Base-by-base conservation (phyloP, 2,888 invertebrate genomes). In the Galerucella calmariensis region DNA sequence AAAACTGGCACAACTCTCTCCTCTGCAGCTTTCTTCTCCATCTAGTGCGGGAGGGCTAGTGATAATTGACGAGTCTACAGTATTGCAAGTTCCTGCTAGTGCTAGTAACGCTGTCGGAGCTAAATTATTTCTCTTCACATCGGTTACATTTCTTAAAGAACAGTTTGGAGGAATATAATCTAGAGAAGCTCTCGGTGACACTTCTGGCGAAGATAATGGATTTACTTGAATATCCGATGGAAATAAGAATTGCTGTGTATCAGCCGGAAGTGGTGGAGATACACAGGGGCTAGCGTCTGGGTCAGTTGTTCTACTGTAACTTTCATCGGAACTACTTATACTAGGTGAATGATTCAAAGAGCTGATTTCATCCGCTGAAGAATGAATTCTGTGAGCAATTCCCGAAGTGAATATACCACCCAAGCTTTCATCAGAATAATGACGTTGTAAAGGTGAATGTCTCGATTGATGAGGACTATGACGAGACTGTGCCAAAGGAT, bases 311-410 rank as follows among this genome's bases (percentile, higher is more conserved):
- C 94, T 91, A 59, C 94, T 94, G 84, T 94, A 95, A 86, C 94
- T 94, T 87, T 95, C 95, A 84, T 95, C 95, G 0, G 95, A 95
- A 71, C 95, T 95, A 85, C 94, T 94, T 78, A 95, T 92, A 84
- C 94, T 94, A 0, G 95, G 94, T 9, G 94, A 94, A 81, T 94
- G 92, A 69, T 94, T 94, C 11, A 94, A 88, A 0, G 94, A 94
- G 82, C 94, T 94, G 41, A 95, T 91, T 86, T 95, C 95, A 84
- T 95, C 94, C 1, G 94, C 95, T 2, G 94, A 95, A 8, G 95
- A 94, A 84, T 93, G 93, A 3, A 92, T 92, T 56, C 92, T 88
- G 20, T 91, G 91, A 4, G 85, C 86, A 10, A 85, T 84, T 35
- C 86, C 84, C 16, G 83, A 79, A 58, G 82, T 81, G 46, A 82